Evolutionary conservation across 2,888 invertebrate species (phyloP).

Genomic region (Tetragonula carbonaria): DNA sequence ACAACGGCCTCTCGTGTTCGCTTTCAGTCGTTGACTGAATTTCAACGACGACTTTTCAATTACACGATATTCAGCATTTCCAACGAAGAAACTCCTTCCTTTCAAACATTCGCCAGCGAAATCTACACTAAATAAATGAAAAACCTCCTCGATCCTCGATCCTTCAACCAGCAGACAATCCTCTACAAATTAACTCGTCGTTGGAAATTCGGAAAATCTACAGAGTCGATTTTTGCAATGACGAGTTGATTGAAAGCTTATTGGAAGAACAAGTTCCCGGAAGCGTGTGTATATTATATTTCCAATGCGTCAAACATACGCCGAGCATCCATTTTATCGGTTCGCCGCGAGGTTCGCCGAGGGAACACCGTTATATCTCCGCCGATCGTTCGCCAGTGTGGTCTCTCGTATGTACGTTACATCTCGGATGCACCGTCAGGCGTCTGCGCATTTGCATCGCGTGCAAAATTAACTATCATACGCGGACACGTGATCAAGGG

Average conservation of each 20-base stretch:
- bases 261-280: too few relatives aligned
- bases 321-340: slow-evolving; percentile 15
- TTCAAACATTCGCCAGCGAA: too few relatives aligned
- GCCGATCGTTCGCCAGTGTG: slow-evolving; percentile 42
- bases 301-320: slow-evolving; percentile 7
- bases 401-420: slow-evolving; percentile 42
- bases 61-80: too few relatives aligned
- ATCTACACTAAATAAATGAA: too few relatives aligned
- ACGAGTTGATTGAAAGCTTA: too few relatives aligned
- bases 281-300: neutral
- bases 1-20: neutral
- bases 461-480: slow-evolving; percentile 40
- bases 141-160: too few relatives aligned
- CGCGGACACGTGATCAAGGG: slow-evolving; percentile 18
- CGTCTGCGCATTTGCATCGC: slow-evolving; percentile 61
- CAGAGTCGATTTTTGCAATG: too few relatives aligned
- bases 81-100: too few relatives aligned
- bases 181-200: too few relatives aligned
- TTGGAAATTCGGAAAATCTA: too few relatives aligned
- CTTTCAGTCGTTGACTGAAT: neutral
- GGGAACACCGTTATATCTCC: slow-evolving; percentile 51
- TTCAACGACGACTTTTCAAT: neutral
- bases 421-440: slow-evolving; percentile 42
- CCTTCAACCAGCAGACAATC: too few relatives aligned
- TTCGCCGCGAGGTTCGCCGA: slow-evolving; percentile 6